These are phyloP conservation scores for Agrochola macilenta DNA, from an alignment of 2,888 invertebrate species.

Conservation along the genomic window DNA sequence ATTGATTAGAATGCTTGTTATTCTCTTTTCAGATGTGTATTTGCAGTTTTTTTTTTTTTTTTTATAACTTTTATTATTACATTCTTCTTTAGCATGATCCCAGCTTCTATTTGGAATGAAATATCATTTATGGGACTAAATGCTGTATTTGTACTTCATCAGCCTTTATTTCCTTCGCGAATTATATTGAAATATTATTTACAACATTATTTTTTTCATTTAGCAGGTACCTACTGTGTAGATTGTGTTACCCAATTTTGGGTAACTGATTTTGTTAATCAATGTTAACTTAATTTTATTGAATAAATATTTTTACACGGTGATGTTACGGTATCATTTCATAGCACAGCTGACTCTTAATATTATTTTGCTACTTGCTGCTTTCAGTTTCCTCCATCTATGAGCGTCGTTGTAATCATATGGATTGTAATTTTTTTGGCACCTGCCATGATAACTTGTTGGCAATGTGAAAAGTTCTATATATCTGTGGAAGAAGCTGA, in stretches of 20 bases:
- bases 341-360: background rate
- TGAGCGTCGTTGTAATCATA: rapidly evolving
- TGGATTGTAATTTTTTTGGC: background rate
- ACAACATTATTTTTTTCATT: background rate
- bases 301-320: too few species aligned
- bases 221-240: background rate
- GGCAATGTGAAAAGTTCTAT: conserved; percentile 33
- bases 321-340: background rate
- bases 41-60: too few species aligned
- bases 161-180: background rate
- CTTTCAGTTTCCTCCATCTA: background rate
- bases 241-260: background rate
- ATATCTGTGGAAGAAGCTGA: conserved; percentile 3
- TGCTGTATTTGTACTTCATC: background rate
- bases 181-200: background rate
- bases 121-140: background rate
- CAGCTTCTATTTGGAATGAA: too few species aligned
- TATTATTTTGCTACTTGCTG: background rate
- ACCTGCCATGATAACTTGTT: background rate
- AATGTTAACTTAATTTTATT: too few species aligned
- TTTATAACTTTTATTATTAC: too few species aligned
- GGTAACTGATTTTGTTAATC: background rate
- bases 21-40: too few species aligned
- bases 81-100: too few species aligned
- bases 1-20: too few species aligned